These are phyloP conservation scores for Luehdorfia chinensis DNA, from an alignment of 1,140 invertebrate species.

Conservation along the genomic window DNA sequence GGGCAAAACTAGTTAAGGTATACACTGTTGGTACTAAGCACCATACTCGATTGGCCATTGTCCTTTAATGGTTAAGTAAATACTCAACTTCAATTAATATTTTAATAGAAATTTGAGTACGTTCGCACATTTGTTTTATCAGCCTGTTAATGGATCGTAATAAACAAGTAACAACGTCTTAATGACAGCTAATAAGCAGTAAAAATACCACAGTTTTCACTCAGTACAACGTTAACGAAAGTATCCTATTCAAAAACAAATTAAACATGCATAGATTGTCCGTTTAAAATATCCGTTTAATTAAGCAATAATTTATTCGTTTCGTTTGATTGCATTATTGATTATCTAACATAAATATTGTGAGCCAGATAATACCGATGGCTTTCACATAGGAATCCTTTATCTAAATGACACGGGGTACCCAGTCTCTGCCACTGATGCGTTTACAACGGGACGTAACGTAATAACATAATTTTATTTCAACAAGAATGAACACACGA, in stretches of 20 bases:
- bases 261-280: slow-evolving; percentile 2
- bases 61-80: too few relatives aligned
- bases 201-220: too few relatives aligned
- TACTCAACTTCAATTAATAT: too few relatives aligned
- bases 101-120: too few relatives aligned
- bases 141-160: too few relatives aligned
- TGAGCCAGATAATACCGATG: slow-evolving; percentile 12
- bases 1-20: too few relatives aligned
- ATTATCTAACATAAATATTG: slow-evolving; percentile 18
- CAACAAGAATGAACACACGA: too few relatives aligned
- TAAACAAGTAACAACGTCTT: too few relatives aligned
- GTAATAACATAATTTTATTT: background rate
- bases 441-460: slow-evolving; percentile 10
- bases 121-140: too few relatives aligned
- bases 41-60: too few relatives aligned
- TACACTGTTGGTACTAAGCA: too few relatives aligned
- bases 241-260: slow-evolving; percentile 1
- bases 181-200: too few relatives aligned
- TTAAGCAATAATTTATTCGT: slow-evolving; percentile 19
- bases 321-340: slow-evolving; percentile 9
- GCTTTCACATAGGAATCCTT: slow-evolving; percentile 8
- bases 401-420: slow-evolving; percentile 15
- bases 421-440: background rate
- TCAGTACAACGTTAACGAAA: background rate
- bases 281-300: slow-evolving; percentile 18